Base-by-base conservation (phyloP, 92 coral and sea anemone species). In the Zoanthus solanderi region DNA sequence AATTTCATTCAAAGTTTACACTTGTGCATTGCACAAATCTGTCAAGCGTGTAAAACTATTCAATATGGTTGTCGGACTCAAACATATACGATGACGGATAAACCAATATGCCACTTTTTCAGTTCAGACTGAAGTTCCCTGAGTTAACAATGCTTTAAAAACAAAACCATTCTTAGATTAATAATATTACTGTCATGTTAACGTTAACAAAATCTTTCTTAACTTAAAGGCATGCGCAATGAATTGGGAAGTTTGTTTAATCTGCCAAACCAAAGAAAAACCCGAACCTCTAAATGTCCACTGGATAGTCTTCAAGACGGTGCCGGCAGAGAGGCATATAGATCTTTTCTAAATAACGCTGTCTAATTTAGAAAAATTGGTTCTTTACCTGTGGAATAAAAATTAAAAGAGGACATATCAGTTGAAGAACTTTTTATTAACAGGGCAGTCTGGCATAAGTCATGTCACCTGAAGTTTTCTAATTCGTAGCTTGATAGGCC, bases 241-340 rank as follows among this genome's bases (percentile, higher is more conserved):
- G 88, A 84, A 84, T 84, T 84, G 88, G 88, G 82, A 84, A 60
- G 50, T 52, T 37, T 84, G 71, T 84, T 73, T 84, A 73, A 84
- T 73, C 88, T 84, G 88, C 78, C 88, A 84, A 47, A 71, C 84
- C 84, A 66, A 84, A 52, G 69, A 84, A 48, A 84, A 72, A 75
- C 28, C 82, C 77, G 82, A 84, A 72, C 88, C 88, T 84, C 82
- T 84, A 7, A 84, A 72, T 84, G 88, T 72, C 88, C 88, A 71
- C 78, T 84, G 78, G 88, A 84, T 60, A 84, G 81, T 72, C 78
- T 72, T 53, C 88, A 84, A 72, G 88, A 84, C 63, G 88, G 88
- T 29, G 77, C 88, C 46, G 63, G 88, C n/a, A 29, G 31, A 44
- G 88, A 72, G 74, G 77, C 82, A 47, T 84, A 84, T 72, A 44